A percentile compares a stretch with the other conserved stretches of the same genome.
Conservation (phyloP, 2,888 invertebrate species). For the Drosophila ochracea region DNA sequence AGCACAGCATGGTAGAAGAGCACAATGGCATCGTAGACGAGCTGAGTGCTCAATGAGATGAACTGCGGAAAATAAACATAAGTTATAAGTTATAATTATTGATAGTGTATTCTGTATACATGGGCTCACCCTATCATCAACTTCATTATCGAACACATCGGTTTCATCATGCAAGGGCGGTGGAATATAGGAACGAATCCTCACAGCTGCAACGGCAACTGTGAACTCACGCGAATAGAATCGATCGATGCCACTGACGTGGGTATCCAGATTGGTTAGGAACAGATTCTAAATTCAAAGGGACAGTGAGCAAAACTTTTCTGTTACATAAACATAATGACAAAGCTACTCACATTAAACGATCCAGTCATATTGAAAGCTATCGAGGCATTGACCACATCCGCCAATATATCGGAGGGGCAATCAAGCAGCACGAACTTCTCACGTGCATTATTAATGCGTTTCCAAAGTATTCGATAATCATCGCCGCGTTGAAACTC, state of each 20-base stretch:
- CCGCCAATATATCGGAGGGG: slow-evolving; percentile 88
- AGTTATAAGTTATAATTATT: too few relatives aligned
- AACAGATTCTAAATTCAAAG: slow-evolving; percentile 80
- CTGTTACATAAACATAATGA: fast-evolving
- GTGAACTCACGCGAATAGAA: slow-evolving; percentile 74
- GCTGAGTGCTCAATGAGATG: slow-evolving; percentile 56
- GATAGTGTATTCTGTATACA: neutral
- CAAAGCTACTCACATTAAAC: slow-evolving; percentile 77
- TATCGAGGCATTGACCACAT: slow-evolving; percentile 87
- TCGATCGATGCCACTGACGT: slow-evolving; percentile 74
- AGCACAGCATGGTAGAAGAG: slow-evolving; percentile 94
- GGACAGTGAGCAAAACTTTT: too few relatives aligned
- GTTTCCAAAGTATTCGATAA: slow-evolving; percentile 83
- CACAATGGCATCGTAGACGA: slow-evolving; percentile 97
- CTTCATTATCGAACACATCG: slow-evolving; percentile 69
- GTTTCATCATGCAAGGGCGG: slow-evolving; percentile 72
- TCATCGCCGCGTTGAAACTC: slow-evolving; percentile 86
- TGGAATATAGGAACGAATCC: slow-evolving; percentile 73
- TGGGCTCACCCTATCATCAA: slow-evolving; percentile 49
- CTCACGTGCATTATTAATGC: slow-evolving; percentile 89
- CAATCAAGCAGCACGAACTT: slow-evolving; percentile 92
- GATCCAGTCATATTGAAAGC: slow-evolving; percentile 83
- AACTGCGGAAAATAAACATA: slow-evolving; percentile 43
- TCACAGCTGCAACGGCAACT: slow-evolving; percentile 63
- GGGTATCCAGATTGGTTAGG: slow-evolving; percentile 85